Conservation (phyloP, 2,888 invertebrate genomes). For the Himalopsyche anomala region DNA sequence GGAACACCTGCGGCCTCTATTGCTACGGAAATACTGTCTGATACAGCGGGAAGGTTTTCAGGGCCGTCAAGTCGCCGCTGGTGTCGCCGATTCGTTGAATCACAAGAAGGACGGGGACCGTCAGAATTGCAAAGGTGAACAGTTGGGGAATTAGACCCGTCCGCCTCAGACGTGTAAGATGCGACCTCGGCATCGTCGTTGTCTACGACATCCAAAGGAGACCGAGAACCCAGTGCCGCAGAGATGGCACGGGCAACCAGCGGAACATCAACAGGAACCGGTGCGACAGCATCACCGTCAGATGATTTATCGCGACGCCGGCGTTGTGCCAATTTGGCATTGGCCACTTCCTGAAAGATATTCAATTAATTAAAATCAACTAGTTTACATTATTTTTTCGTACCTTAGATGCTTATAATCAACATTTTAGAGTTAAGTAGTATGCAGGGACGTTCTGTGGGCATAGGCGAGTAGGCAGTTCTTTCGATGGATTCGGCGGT, state of each 20-base stretch:
- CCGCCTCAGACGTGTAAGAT: neutral
- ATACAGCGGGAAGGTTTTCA: neutral
- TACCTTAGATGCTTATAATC: too few relatives aligned
- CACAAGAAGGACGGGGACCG: neutral
- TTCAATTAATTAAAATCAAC: slow-evolving; percentile 39
- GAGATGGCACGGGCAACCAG: neutral
- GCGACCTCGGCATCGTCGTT: neutral
- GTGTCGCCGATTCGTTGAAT: neutral
- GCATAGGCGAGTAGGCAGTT: too few relatives aligned
- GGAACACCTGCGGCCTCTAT: neutral
- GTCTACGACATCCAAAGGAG: neutral
- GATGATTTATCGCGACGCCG: slow-evolving; percentile 75
- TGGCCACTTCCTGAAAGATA: slow-evolving; percentile 79
- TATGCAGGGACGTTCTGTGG: too few relatives aligned
- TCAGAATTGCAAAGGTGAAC: neutral
- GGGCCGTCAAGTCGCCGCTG: neutral
- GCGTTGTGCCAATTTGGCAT: slow-evolving; percentile 83
- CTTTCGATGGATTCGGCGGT: too few relatives aligned
- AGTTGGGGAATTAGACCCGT: neutral
- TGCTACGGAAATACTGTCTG: neutral
- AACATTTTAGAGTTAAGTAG: too few relatives aligned
- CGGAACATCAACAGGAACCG: neutral
- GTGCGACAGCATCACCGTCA: slow-evolving; percentile 1
- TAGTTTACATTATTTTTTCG: too few relatives aligned
- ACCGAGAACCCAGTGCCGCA: neutral